These are phyloP conservation scores for Cranoglanis bouderius DNA, from an alignment of 2,113 vertebrate species.

Conservation along the genomic window DNA sequence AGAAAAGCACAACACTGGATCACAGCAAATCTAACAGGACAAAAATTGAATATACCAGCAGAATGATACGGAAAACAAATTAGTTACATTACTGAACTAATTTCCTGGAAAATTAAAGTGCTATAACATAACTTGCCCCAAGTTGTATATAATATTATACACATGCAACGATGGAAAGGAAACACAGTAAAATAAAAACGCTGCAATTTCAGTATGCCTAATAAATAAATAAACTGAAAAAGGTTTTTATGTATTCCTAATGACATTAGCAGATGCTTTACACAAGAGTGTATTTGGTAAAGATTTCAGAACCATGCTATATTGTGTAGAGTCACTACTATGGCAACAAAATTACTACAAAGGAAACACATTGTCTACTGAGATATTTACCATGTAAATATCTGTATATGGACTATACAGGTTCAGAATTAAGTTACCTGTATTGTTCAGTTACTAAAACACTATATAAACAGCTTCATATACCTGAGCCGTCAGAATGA, in stretches of 20 bases:
- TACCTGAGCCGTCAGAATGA: neutral
- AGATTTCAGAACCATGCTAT: neutral
- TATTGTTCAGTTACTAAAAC: neutral
- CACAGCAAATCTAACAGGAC: neutral
- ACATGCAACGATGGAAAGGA: neutral
- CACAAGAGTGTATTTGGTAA: neutral
- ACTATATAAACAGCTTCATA: conserved; percentile 9
- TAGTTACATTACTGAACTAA: neutral
- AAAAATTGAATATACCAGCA: neutral
- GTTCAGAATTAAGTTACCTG: neutral
- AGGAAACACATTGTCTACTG: neutral
- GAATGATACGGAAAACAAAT: neutral
- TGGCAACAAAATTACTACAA: neutral
- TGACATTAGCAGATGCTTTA: neutral
- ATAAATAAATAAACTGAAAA: neutral
- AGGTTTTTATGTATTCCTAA: neutral
- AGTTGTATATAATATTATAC: neutral
- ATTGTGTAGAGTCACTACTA: neutral
- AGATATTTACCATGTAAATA: neutral
- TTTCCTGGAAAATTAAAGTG: neutral
- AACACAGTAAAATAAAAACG: neutral
- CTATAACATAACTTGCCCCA: neutral
- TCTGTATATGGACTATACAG: neutral
- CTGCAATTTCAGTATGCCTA: neutral
- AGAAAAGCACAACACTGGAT: neutral